A percentile compares a stretch with the other conserved stretches of the same genome.
Conservation (phyloP, 35 echinoderm and acorn worm species). For the Acanthaster planci region DNA sequence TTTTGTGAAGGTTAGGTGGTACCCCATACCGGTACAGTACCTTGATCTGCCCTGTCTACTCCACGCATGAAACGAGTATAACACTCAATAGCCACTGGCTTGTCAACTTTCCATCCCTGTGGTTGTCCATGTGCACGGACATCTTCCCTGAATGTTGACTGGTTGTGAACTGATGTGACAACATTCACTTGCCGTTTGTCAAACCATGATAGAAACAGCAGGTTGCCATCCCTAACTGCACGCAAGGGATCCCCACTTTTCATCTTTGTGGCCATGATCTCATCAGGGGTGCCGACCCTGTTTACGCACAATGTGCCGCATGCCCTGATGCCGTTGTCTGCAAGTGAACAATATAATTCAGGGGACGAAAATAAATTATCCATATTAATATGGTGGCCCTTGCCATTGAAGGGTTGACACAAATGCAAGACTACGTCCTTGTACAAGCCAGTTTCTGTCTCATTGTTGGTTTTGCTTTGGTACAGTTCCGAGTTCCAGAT, state of each 20-base stretch:
- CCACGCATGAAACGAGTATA: conserved; percentile 74
- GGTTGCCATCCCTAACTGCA: conserved; percentile 14
- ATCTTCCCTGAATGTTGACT: conserved; percentile 27
- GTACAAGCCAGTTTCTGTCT: not conserved
- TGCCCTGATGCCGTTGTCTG: conserved; percentile 25
- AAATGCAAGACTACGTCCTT: not conserved
- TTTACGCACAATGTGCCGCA: conserved; percentile 46
- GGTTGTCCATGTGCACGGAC: not conserved
- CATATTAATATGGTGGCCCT: conserved; percentile 64
- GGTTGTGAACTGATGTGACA: conserved; percentile 43
- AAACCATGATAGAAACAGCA: conserved; percentile 35
- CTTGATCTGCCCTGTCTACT: conserved; percentile 59
- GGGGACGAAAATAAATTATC: conserved; percentile 66
- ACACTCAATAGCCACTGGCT: conserved; percentile 12
- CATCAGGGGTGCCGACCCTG: conserved; percentile 24
- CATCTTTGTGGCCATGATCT: conserved; percentile 37
- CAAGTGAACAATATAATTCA: conserved; percentile 26
- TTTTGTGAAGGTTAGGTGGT: not conserved
- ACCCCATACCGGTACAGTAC: no score
- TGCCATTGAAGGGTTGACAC: not conserved
- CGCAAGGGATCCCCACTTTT: conserved; percentile 34
- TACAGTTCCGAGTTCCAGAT: not conserved
- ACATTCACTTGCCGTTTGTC: conserved; percentile 39
- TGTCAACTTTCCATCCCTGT: no score
- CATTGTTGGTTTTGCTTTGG: not conserved